Conservation (phyloP, 2,113 vertebrate genomes). For the Melanerpes formicivorus region DNA sequence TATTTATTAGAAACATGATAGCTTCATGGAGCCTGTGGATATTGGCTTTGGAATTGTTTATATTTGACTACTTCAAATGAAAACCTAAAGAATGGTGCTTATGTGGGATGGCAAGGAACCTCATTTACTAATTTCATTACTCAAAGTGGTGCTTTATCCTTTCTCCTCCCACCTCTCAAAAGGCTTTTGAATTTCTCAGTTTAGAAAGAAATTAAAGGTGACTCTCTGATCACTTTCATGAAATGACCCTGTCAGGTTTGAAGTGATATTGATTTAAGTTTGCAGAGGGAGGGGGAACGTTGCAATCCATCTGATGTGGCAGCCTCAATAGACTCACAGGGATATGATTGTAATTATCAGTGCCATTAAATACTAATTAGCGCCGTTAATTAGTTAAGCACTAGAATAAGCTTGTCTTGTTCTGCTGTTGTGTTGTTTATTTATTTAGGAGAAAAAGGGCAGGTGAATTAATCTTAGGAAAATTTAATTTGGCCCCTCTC, state of each 20-base stretch:
- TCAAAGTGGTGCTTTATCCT: constrained; percentile 11
- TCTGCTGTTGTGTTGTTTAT: constrained; percentile 13
- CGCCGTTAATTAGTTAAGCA: constrained; percentile 62
- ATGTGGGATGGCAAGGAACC: neutral
- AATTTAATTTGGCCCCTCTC: constrained; percentile 8
- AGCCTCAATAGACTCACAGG: neutral
- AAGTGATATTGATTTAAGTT: constrained; percentile 37
- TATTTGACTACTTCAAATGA: neutral
- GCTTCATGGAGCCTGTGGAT: neutral
- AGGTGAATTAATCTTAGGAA: constrained; percentile 12
- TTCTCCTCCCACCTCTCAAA: constrained; percentile 2
- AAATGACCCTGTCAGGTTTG: constrained; percentile 25
- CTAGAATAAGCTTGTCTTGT: constrained; percentile 16
- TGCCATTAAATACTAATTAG: constrained; percentile 59
- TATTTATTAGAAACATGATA: neutral
- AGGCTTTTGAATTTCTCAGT: constrained; percentile 24
- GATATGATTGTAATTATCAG: constrained; percentile 54
- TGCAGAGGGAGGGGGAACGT: neutral
- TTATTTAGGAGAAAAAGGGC: constrained; percentile 2
- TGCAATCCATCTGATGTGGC: constrained; percentile 16
- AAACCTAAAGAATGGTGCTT: neutral
- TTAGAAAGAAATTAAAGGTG: constrained; percentile 32
- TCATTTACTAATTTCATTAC: neutral
- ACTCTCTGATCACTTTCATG: constrained; percentile 29
- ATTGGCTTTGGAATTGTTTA: neutral